Evolutionary conservation across 2,888 invertebrate species (phyloP), one percentile per base, ranked within the genome.

Genomic region (Drosophila falleni): DNA sequence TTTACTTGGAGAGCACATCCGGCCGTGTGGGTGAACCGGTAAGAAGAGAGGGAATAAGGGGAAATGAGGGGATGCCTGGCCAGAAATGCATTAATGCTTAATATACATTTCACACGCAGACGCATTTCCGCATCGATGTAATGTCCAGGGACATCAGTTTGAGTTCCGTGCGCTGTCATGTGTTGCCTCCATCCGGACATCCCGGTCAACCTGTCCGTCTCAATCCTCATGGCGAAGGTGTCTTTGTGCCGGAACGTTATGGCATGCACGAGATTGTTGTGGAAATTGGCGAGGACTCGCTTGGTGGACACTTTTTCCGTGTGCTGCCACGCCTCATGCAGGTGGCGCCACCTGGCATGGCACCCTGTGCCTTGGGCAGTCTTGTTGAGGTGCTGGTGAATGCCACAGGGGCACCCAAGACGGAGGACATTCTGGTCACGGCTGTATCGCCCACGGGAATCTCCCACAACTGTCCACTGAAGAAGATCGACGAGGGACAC

Each of bases 361-460:
- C 98, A 60, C 98, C 98, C 3, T 98, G 98, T 93, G 97, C 98
- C 23, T 95, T 98, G 51, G 98, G 98, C 71, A 98, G 98, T 72
- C 95, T 98, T 60, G 98, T 98, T 1, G 98, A 98, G 95, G 98
- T 98, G 80, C 95, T 98, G 92, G 96, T 97, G 86, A 97, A 96
- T 93, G 96, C 96, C 76, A 96, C 96, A 85, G 97, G 97, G 93
- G 95, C 96, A 59, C 96, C 96, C 41, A 94, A 95, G 84, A 93
- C 95, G 60, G 96, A 97, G 88, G 97, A 97, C 86, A 97, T 99
- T 66, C 95, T 97, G 81, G 98, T 99, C 60, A 97, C 97, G 53
- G 98, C 99, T 0, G 96, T 96, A 86, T 96, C 98, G 23, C 99
- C 99, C 0, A 96, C 96, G 54, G 98, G 98, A 13, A 95, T 97